These are phyloP conservation scores for Pomatorhinus ruficollis DNA, from an alignment of 2,113 vertebrate genomes.

Conservation along the genomic window DNA sequence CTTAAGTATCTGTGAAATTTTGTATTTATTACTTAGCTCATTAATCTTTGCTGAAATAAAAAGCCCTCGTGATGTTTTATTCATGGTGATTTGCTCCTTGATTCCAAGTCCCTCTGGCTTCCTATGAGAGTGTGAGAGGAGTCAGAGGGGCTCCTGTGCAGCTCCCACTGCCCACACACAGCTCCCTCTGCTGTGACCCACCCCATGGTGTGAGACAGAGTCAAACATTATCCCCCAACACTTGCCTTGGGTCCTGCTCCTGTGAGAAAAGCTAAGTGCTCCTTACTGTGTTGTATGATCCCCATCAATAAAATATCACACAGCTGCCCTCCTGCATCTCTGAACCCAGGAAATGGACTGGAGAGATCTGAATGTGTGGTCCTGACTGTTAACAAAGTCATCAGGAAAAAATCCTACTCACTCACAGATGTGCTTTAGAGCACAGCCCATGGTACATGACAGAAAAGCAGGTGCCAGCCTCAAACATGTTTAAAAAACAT, in stretches of 20 bases:
- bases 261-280: neutral
- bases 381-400: neutral
- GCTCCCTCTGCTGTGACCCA: neutral
- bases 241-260: neutral
- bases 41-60: conserved; percentile 46
- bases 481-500: conserved; percentile 9
- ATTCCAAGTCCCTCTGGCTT: neutral
- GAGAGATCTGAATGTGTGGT: neutral
- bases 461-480: neutral
- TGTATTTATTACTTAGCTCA: conserved; percentile 36
- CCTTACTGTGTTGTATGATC: neutral
- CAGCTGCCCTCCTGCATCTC: neutral
- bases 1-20: conserved; percentile 39
- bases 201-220: neutral
- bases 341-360: neutral
- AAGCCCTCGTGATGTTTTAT: conserved; percentile 25
- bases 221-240: neutral
- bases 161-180: neutral
- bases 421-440: neutral
- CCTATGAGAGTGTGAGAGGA: neutral
- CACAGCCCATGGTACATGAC: neutral
- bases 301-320: conserved; percentile 33
- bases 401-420: neutral
- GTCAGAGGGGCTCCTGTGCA: neutral
- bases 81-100: neutral